Percentiles rank a stretch among this genome's conserved stretches.
phyloP scores from a whole-genome alignment of 2,113 vertebrate genomes.

The Noturus placidus region DNA sequence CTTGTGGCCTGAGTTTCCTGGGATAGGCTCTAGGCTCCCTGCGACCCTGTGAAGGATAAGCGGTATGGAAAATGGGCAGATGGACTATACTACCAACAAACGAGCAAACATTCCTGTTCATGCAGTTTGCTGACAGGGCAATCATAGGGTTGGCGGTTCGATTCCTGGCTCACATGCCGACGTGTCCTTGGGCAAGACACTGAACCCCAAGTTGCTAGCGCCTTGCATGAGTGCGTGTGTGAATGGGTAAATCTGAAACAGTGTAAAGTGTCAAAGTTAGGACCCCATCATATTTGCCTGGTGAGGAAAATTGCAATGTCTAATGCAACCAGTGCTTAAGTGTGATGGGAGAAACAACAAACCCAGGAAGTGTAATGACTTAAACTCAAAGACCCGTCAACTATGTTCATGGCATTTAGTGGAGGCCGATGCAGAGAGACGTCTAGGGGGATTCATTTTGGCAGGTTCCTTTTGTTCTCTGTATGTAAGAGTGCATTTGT shows the following conservation, averaged over 20 bases:
- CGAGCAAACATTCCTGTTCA: neutral
- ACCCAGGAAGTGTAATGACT: neutral
- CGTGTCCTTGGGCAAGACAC: no score
- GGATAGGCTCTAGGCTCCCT: no score
- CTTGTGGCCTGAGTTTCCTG: no score
- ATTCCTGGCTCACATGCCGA: no score
- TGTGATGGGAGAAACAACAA: constrained; percentile 14
- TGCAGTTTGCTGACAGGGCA: neutral
- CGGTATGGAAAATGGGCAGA: no score
- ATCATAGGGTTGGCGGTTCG: no score
- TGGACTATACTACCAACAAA: neutral
- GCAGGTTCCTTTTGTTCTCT: constrained; percentile 7
- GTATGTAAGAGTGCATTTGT: constrained; percentile 13
- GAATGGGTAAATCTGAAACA: no score
- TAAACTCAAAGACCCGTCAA: neutral
- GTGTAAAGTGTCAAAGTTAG: neutral
- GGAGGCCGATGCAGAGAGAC: neutral
- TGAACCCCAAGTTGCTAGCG: no score
- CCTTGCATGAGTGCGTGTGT: no score
- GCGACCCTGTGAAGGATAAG: no score
- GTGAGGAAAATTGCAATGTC: neutral
- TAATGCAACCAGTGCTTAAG: neutral
- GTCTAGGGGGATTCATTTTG: neutral
- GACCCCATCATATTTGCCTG: neutral
- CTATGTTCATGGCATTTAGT: neutral